phyloP scores from a whole-genome alignment of 2,888 invertebrate genomes.

The Rhimphoctona megacephalus region DNA sequence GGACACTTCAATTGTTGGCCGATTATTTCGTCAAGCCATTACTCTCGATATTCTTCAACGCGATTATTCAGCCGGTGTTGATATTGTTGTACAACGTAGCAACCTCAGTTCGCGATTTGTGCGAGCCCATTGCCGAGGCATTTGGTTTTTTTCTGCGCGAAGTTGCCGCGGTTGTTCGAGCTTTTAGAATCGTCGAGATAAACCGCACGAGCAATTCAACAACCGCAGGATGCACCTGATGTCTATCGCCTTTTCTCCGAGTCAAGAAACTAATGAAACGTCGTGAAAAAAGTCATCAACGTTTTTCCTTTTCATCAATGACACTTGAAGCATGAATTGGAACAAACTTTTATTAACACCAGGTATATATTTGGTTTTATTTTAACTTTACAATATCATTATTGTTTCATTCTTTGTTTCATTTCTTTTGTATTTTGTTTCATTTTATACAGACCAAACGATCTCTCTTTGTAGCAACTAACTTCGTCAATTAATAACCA shows the following conservation, averaged over 20 bases:
- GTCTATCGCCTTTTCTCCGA: not conserved
- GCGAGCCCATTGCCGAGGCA: slow-evolving; percentile 87
- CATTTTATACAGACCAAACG: slow-evolving; percentile 82
- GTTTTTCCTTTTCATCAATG: not conserved
- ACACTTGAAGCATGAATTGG: slow-evolving; percentile 2
- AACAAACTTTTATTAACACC: slow-evolving; percentile 79
- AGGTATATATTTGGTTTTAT: slow-evolving; percentile 84
- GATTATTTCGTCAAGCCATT: slow-evolving; percentile 90
- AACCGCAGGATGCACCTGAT: slow-evolving; percentile 69
- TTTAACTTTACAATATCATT: slow-evolving; percentile 84
- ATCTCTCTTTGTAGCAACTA: slow-evolving; percentile 79
- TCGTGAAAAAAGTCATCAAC: not conserved
- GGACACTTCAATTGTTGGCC: slow-evolving; percentile 87
- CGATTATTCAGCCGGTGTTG: slow-evolving; percentile 89
- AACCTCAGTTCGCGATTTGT: slow-evolving; percentile 88
- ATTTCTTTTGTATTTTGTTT: slow-evolving; percentile 51
- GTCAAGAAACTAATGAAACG: slow-evolving; percentile 63
- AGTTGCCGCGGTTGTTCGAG: slow-evolving; percentile 84
- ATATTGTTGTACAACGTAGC: slow-evolving; percentile 88
- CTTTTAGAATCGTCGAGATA: slow-evolving; percentile 86
- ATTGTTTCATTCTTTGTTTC: slow-evolving; percentile 75
- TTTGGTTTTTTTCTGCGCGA: slow-evolving; percentile 86
- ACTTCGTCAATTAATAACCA: slow-evolving; percentile 81
- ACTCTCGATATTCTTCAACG: slow-evolving; percentile 88
- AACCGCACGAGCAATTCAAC: slow-evolving; percentile 72